These are phyloP conservation scores for Cheirogaleus major DNA, from an alignment of 2,797 vertebrate genomes.

Conservation along the genomic window DNA sequence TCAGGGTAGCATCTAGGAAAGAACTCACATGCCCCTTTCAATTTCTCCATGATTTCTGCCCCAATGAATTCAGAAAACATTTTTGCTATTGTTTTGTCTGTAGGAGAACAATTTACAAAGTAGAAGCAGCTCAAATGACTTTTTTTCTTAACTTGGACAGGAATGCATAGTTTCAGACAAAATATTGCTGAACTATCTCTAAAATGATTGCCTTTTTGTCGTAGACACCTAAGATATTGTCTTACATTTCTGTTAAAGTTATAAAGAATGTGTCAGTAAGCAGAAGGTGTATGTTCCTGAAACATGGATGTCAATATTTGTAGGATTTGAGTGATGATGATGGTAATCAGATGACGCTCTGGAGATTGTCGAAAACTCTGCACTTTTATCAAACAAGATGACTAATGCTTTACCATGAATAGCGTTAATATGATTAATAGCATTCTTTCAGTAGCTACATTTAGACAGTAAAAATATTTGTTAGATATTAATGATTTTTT, in stretches of 20 bases:
- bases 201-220: constrained; percentile 20
- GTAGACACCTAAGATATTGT: neutral
- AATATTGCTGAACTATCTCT: neutral
- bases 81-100: neutral
- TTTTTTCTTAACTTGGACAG: neutral
- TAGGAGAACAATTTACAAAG: neutral
- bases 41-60: neutral
- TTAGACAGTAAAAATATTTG: constrained; percentile 30
- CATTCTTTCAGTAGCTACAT: constrained; percentile 18
- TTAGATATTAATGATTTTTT: constrained; percentile 28
- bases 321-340: constrained; percentile 52
- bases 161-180: neutral
- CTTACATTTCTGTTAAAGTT: neutral
- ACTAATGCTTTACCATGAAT: constrained; percentile 41
- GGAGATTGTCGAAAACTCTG: constrained; percentile 15
- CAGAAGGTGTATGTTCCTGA: neutral
- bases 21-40: neutral
- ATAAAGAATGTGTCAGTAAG: constrained; percentile 57
- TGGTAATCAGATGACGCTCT: constrained; percentile 13
- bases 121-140: neutral
- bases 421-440: constrained; percentile 64
- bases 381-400: constrained; percentile 51
- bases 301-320: constrained; percentile 34
- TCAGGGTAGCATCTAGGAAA: neutral
- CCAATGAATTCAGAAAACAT: neutral